Evolutionary conservation across 2,888 invertebrate genomes (phyloP), one percentile per base, ranked within the genome.

Genomic region (Troilus luridus): DNA sequence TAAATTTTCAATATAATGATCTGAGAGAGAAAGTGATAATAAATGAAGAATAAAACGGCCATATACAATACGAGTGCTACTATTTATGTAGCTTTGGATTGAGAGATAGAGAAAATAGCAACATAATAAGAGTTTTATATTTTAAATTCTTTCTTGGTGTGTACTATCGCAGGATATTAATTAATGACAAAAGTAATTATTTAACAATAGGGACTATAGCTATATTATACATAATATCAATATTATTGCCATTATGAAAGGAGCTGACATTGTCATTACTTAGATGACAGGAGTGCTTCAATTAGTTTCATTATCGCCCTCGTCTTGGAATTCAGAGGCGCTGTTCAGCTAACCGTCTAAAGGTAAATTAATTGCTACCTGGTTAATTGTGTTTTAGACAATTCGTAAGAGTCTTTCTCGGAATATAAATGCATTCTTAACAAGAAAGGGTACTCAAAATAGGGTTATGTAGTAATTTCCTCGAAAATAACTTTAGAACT

Each of bases 301-400:
- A 77, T 77, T 77, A 77, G 72, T 77, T 77, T 77, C 72, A 77
- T 77, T 77, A 77, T 17, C 72, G 72, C 9, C 17, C 17, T 27
- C 72, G 72, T 41, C 72, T 77, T 77, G 41, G 72, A 77, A 77
- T 77, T 41, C 72, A 17, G 72, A 41, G 41, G 7, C 72, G 72
- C 72, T 27, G 27, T 77, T 41, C 27, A 27, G 27, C 27, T 27
- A 72, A 14, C 72, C 21, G 41, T 77, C 72, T 77, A 8, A n/a
- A 41, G 72, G 24, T 77, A 41, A 77, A 77, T 77, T 77, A 77
- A 77, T 77, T 77, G 72, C 72, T 77, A 77, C 27, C 72, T 77
- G 72, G 27, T 77, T 77, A 77, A 77, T 77, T 77, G 72, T 77
- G 41, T 77, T 77, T 77, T 77, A 77, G 72, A 8, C 8, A 77